Evolutionary conservation across 2,888 invertebrate species (phyloP).

Genomic region (Ceramica pisi): DNA sequence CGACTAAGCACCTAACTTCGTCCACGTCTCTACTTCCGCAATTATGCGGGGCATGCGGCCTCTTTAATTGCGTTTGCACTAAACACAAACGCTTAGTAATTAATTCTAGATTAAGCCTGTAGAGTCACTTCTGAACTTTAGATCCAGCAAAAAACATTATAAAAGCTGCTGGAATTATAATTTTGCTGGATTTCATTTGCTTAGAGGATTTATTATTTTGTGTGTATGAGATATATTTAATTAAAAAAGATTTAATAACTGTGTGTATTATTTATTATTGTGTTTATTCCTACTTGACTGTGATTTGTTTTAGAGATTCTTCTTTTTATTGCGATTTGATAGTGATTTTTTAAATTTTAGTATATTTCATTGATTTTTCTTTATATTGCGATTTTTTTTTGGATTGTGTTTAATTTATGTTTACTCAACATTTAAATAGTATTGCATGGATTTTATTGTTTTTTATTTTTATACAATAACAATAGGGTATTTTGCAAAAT

Average conservation of each 20-base stretch:
- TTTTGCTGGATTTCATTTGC: slow-evolving; percentile 16
- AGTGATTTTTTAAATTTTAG: too few relatives aligned
- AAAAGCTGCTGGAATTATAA: slow-evolving; percentile 43
- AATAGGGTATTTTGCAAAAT: not conserved
- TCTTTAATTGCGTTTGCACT: slow-evolving; percentile 80
- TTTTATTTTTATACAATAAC: too few relatives aligned
- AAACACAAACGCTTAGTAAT: slow-evolving; percentile 79
- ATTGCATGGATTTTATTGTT: too few relatives aligned
- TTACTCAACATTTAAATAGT: too few relatives aligned
- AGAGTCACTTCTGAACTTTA: slow-evolving; percentile 55
- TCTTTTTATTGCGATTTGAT: too few relatives aligned
- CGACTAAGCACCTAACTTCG: slow-evolving; percentile 12
- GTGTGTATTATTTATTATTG: too few relatives aligned
- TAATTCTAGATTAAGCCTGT: slow-evolving; percentile 78
- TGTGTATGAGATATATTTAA: slow-evolving; percentile 2
- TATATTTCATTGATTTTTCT: too few relatives aligned
- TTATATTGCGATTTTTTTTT: too few relatives aligned
- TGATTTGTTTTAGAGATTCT: too few relatives aligned
- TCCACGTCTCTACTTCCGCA: slow-evolving; percentile 63
- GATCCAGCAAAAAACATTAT: slow-evolving; percentile 48
- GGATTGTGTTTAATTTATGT: too few relatives aligned
- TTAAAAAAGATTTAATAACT: too few relatives aligned
- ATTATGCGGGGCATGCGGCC: slow-evolving; percentile 73
- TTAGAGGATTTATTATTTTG: not conserved
- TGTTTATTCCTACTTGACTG: too few relatives aligned